A percentile compares a stretch with the other conserved stretches of the same genome.
These are phyloP conservation scores for Frankliniella fusca DNA, from an alignment of 2,888 invertebrate genomes.

Conservation along the genomic window DNA sequence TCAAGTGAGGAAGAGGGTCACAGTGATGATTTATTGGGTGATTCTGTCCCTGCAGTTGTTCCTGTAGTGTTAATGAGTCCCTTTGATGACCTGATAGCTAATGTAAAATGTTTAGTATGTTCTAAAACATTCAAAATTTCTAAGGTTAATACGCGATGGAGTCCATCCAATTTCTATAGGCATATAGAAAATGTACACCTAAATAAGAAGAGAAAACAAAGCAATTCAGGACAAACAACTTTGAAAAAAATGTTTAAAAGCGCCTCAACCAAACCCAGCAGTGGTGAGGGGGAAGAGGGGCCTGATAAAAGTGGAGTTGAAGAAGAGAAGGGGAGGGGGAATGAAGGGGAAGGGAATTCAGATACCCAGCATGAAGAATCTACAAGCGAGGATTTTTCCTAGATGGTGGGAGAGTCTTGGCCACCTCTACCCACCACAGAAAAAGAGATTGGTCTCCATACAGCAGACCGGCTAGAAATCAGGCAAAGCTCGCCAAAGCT, in stretches of 20 bases:
- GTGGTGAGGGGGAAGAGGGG: background rate
- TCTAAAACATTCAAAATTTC: background rate
- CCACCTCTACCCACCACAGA: background rate
- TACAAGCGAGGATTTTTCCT: background rate
- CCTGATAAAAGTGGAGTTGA: background rate
- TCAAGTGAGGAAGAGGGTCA: background rate
- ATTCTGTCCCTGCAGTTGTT: background rate
- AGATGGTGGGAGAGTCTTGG: background rate
- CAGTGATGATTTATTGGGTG: no score
- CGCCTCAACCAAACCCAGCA: background rate
- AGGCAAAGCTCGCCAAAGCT: background rate
- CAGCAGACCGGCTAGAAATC: background rate
- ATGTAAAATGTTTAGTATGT: background rate
- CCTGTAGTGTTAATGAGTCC: background rate
- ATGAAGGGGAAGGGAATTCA: background rate
- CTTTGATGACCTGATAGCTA: background rate
- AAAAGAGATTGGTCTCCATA: background rate
- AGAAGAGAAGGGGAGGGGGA: no score
- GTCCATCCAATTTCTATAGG: background rate
- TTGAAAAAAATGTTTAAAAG: constrained; percentile 5
- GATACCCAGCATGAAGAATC: background rate
- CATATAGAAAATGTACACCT: background rate
- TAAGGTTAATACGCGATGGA: background rate
- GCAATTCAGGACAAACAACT: background rate
- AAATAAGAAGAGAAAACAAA: background rate